Evolutionary conservation across 2,797 vertebrate genomes (phyloP).

Genomic region (Pogonophryne albipinna): DNA sequence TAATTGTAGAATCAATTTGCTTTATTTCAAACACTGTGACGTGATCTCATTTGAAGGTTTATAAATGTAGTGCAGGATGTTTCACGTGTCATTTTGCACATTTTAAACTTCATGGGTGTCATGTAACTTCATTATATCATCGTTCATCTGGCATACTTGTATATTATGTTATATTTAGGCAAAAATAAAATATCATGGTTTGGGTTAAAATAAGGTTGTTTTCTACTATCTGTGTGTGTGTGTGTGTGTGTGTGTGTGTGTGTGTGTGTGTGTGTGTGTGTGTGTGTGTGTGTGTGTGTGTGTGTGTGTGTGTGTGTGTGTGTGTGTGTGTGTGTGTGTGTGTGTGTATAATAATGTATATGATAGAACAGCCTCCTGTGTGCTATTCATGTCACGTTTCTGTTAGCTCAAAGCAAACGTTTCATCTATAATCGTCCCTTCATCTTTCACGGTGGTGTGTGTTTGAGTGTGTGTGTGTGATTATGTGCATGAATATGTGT

Average conservation of each 20-base stretch:
- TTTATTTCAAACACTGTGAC: not conserved
- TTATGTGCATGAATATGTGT: not conserved
- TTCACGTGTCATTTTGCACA: too few species aligned
- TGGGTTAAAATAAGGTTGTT: too few species aligned
- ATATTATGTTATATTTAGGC: too few species aligned
- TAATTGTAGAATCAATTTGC: not conserved
- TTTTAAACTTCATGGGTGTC: too few species aligned
- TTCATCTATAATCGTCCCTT: constrained; percentile 73
- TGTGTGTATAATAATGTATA: constrained; percentile 16
- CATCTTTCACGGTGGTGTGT: constrained; percentile 68
- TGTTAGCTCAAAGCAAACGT: constrained; percentile 64
- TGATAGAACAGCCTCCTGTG: constrained; percentile 29
- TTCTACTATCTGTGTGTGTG: constrained; percentile 7
- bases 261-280: not conserved
- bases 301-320: not conserved
- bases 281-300: constrained; percentile 17
- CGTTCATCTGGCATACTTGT: too few species aligned
- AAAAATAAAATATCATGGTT: too few species aligned
- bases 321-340: constrained; percentile 7
- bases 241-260: not conserved
- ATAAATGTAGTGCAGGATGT: too few species aligned
- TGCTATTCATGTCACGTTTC: constrained; percentile 65
- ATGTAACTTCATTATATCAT: too few species aligned
- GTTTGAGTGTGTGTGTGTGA: constrained; percentile 29
- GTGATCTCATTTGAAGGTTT: too few species aligned